Conservation (phyloP, 2,797 vertebrate species). For the Philypnodon macrostomus region DNA sequence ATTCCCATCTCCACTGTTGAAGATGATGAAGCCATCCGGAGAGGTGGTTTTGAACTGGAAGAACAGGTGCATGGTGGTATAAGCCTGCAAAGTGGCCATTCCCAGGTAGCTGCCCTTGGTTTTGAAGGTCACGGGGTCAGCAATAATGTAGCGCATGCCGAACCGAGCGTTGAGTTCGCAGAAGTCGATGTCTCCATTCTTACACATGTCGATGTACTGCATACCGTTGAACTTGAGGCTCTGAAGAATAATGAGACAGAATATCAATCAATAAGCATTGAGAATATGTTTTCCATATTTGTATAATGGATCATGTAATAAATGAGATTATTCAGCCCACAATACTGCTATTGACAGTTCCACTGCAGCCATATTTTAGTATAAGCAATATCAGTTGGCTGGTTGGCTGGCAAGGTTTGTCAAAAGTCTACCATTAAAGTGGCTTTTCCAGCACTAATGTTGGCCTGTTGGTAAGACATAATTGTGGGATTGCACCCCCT, state of each 20-base stretch:
- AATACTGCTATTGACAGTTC: no score
- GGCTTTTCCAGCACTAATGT: no score
- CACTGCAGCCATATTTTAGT: no score
- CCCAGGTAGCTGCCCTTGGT: slow-evolving; percentile 96
- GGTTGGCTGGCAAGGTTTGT: no score
- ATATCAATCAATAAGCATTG: neutral
- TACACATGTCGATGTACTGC: slow-evolving; percentile 97
- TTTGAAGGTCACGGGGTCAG: slow-evolving; percentile 94
- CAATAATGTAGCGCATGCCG: slow-evolving; percentile 93
- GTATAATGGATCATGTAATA: no score
- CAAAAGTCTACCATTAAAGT: no score
- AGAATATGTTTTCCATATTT: no score
- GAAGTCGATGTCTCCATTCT: slow-evolving; percentile 96
- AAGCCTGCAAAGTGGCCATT: slow-evolving; percentile 92
- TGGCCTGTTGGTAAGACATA: no score
- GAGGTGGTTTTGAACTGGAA: slow-evolving; percentile 98
- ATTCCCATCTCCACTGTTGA: slow-evolving; percentile 95
- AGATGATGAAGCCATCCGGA: slow-evolving; percentile 92
- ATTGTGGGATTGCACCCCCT: no score
- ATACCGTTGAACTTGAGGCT: slow-evolving; percentile 95
- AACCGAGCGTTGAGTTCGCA: slow-evolving; percentile 96
- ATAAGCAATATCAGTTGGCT: no score
- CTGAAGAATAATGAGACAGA: slow-evolving; percentile 53
- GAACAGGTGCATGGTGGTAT: slow-evolving; percentile 97
- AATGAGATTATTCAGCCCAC: no score